phyloP scores from a whole-genome alignment of 2,888 invertebrate species.

The Synanthedon vespiformis region DNA sequence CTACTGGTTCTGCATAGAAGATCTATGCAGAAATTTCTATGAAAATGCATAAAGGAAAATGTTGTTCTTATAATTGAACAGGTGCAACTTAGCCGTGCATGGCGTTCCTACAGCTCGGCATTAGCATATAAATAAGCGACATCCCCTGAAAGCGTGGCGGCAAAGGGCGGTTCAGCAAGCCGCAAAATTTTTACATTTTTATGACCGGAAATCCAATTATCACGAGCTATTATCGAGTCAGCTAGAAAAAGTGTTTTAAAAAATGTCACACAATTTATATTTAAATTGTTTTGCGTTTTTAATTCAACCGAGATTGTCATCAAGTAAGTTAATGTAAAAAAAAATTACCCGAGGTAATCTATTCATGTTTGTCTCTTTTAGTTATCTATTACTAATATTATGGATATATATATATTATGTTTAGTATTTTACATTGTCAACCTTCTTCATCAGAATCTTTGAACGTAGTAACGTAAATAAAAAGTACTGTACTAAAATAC shows the following conservation, averaged over 20 bases:
- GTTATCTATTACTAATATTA: too few relatives aligned
- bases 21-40: constrained; percentile 54
- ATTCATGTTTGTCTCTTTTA: too few relatives aligned
- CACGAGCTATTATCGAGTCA: constrained; percentile 60
- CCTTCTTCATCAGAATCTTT: too few relatives aligned
- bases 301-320: too few relatives aligned
- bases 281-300: constrained; percentile 21
- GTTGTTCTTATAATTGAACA: constrained; percentile 65
- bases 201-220: constrained; percentile 63
- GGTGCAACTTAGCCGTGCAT: constrained; percentile 60
- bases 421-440: too few relatives aligned
- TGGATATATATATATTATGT: too few relatives aligned
- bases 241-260: constrained; percentile 44
- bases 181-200: constrained; percentile 51
- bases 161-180: constrained; percentile 33
- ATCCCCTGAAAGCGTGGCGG: constrained; percentile 35
- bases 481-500: too few relatives aligned
- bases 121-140: constrained; percentile 66
- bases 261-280: constrained; percentile 31
- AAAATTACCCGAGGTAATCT: too few relatives aligned
- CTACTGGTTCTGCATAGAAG: constrained; percentile 40
- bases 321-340: too few relatives aligned
- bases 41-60: constrained; percentile 59
- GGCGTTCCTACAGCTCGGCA: constrained; percentile 47
- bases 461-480: too few relatives aligned